Percentiles rank a stretch among this genome's conserved stretches.
Conservation (phyloP, 2,888 invertebrate species). For the Pammene aurita region DNA sequence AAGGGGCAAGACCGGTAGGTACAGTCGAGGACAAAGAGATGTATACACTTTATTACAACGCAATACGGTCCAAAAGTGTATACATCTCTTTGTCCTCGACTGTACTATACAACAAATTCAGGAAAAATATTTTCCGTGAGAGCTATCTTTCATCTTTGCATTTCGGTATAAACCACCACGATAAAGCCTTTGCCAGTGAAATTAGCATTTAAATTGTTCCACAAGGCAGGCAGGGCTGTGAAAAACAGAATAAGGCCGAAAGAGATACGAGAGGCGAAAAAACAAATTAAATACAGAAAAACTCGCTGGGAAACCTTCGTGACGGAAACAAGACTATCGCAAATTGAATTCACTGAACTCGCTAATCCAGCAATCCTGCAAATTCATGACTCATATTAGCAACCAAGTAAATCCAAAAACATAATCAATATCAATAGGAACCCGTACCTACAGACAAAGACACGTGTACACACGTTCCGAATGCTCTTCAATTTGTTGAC, state of each 20-base stretch:
- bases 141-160: slow-evolving; percentile 29
- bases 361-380: too few species aligned
- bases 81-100: slow-evolving; percentile 1
- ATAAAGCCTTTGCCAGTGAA: slow-evolving; percentile 38
- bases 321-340: not conserved
- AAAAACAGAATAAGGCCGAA: not conserved
- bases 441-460: too few species aligned
- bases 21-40: too few species aligned
- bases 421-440: too few species aligned
- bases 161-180: slow-evolving; percentile 14
- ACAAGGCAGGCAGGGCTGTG: slow-evolving; percentile 17
- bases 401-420: too few species aligned
- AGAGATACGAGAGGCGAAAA: not conserved
- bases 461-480: too few species aligned
- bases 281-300: not conserved
- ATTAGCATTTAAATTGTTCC: slow-evolving; percentile 65
- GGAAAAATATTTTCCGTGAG: slow-evolving; percentile 25
- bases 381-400: too few species aligned
- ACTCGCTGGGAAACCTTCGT: not conserved
- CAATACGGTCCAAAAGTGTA: too few species aligned
- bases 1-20: too few species aligned
- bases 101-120: too few species aligned
- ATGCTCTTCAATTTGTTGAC: too few species aligned
- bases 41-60: not conserved
- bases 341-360: too few species aligned